These are phyloP conservation scores for Muscicapa striata DNA, from an alignment of 2,797 vertebrate species.

Conservation along the genomic window DNA sequence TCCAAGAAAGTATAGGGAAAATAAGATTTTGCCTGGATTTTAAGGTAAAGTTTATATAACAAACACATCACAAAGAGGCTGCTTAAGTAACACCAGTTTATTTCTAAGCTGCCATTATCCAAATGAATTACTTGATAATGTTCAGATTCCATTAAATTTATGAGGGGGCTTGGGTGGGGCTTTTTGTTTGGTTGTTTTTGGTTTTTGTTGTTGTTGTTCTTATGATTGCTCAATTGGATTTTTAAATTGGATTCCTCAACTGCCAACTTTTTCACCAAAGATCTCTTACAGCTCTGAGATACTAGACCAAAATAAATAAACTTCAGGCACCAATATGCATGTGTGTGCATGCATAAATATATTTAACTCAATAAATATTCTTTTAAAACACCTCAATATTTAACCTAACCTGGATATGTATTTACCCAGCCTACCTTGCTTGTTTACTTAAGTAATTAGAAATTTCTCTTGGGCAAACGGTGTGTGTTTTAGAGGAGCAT, in stretches of 20 bases:
- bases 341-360: conserved; percentile 41
- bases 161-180: not conserved
- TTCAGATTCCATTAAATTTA: not conserved
- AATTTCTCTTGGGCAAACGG: conserved; percentile 71
- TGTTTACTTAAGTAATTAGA: conserved; percentile 77
- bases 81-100: not conserved
- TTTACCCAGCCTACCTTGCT: conserved; percentile 72
- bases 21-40: not conserved
- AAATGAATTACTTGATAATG: not conserved
- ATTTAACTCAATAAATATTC: conserved; percentile 77
- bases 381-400: conserved; percentile 75
- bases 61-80: not conserved
- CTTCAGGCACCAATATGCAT: conserved; percentile 42
- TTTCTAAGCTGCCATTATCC: not conserved
- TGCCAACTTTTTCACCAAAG: not conserved
- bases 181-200: not conserved
- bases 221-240: conserved; percentile 7
- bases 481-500: conserved; percentile 44
- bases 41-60: not conserved
- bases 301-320: conserved; percentile 19
- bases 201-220: not conserved
- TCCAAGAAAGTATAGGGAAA: not conserved
- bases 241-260: conserved; percentile 11
- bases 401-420: conserved; percentile 74
- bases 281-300: not conserved